Percentiles rank a stretch among this genome's conserved stretches.
These are phyloP conservation scores for Microctonus aethiopoides DNA, from an alignment of 2,888 invertebrate species.

Conservation along the genomic window DNA sequence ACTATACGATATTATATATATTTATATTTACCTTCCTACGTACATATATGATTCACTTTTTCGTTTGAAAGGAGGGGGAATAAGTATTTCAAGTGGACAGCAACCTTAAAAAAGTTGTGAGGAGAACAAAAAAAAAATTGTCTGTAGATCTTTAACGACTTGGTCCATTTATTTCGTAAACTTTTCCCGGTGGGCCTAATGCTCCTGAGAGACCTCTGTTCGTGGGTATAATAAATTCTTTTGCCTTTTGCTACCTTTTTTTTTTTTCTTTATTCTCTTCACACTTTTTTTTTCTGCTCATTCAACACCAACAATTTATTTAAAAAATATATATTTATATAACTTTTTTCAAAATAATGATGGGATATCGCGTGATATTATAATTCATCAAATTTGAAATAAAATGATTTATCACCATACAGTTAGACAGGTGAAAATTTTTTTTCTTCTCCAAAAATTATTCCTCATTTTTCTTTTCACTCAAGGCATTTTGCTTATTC, in stretches of 20 bases:
- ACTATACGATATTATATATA: background rate
- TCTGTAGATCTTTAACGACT: slow-evolving; percentile 10
- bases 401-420: background rate
- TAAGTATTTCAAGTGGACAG: background rate
- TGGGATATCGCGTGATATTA: background rate
- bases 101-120: background rate
- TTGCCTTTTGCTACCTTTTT: slow-evolving; percentile 1
- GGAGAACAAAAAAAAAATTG: background rate
- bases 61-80: background rate
- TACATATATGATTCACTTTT: background rate
- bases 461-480: background rate
- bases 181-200: slow-evolving; percentile 7
- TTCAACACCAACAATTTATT: background rate
- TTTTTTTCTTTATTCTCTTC: background rate
- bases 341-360: background rate
- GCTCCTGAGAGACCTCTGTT: background rate
- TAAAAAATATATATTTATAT: background rate
- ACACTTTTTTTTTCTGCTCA: background rate
- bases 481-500: background rate
- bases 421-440: background rate
- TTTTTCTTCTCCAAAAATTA: background rate
- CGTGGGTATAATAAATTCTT: slow-evolving; percentile 9
- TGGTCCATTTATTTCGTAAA: slow-evolving; percentile 5
- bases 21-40: background rate
- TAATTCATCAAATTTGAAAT: background rate